These are phyloP conservation scores for Geopemphigus sp. DNA, from an alignment of 1,140 invertebrate species.

Conservation along the genomic window DNA sequence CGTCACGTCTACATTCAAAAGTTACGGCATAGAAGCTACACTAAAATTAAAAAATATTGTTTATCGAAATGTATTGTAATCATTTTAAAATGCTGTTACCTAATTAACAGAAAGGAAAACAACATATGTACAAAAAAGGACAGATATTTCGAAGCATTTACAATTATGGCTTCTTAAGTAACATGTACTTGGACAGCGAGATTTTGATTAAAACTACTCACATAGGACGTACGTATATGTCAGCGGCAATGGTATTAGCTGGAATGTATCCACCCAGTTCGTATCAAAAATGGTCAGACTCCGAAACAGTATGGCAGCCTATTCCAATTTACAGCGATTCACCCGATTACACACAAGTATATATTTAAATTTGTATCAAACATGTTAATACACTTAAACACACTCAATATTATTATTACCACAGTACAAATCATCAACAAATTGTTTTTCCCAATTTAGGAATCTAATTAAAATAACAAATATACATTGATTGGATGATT, in stretches of 20 bases:
- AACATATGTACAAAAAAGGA: slow-evolving; percentile 47
- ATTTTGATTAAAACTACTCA: slow-evolving; percentile 32
- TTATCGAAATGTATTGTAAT: too few species aligned
- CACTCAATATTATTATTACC: too few species aligned
- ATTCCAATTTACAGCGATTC: slow-evolving; percentile 45
- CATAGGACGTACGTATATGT: slow-evolving; percentile 20
- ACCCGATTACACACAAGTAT: slow-evolving; percentile 26
- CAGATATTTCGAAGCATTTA: slow-evolving; percentile 41
- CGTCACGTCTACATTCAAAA: too few species aligned
- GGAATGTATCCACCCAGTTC: slow-evolving; percentile 45
- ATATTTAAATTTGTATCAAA: neutral
- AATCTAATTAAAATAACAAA: too few species aligned
- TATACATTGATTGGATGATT: too few species aligned
- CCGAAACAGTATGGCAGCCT: slow-evolving; percentile 40
- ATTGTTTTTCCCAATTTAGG: too few species aligned
- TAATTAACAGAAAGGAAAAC: slow-evolving; percentile 46
- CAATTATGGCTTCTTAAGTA: slow-evolving; percentile 36
- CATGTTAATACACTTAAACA: neutral
- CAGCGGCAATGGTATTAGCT: slow-evolving; percentile 45
- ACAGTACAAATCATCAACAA: neutral
- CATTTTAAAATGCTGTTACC: too few species aligned
- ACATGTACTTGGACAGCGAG: slow-evolving; percentile 24
- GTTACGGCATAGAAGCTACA: too few species aligned
- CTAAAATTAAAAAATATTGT: too few species aligned
- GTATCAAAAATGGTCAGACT: slow-evolving; percentile 42